These are phyloP conservation scores for Morpho helenor DNA, from an alignment of 2,888 invertebrate species.

Conservation along the genomic window DNA sequence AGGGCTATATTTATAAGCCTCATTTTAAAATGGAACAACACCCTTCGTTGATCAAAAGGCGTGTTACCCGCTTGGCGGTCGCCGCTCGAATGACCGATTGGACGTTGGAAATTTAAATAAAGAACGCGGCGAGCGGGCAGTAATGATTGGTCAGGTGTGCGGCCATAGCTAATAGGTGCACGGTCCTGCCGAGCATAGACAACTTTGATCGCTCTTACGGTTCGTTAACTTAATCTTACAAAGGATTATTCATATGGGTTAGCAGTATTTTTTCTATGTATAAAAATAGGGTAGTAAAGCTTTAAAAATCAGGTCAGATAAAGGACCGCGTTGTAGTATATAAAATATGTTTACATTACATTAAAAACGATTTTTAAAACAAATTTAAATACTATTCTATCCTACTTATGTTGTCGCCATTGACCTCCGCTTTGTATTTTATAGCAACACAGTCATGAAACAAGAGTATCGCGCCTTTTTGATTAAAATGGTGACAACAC, in stretches of 20 bases:
- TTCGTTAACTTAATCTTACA: conserved; percentile 48
- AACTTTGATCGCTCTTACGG: conserved; percentile 55
- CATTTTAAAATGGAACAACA: conserved; percentile 38
- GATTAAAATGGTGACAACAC: no score
- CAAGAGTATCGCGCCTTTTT: no score
- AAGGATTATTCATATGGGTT: conserved; percentile 32
- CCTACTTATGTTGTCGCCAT: no score
- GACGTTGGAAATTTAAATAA: conserved; percentile 49
- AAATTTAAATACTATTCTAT: no score
- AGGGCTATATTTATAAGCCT: conserved; percentile 21
- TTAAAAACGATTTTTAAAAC: no score
- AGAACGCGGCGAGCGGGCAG: conserved; percentile 50
- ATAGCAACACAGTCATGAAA: no score
- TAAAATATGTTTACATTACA: no score
- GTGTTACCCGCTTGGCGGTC: conserved; percentile 24
- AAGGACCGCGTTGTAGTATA: background rate
- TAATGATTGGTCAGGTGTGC: conserved; percentile 52
- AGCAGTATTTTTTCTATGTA: conserved; percentile 4
- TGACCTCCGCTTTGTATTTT: no score
- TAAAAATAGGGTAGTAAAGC: conserved; percentile 14
- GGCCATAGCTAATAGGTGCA: conserved; percentile 60
- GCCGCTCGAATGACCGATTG: conserved; percentile 34
- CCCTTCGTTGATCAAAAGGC: conserved; percentile 36
- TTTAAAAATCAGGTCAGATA: conserved; percentile 4
- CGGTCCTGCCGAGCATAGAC: conserved; percentile 50